phyloP scores from a whole-genome alignment of 1,140 invertebrate species.

The Magallana angulata region DNA sequence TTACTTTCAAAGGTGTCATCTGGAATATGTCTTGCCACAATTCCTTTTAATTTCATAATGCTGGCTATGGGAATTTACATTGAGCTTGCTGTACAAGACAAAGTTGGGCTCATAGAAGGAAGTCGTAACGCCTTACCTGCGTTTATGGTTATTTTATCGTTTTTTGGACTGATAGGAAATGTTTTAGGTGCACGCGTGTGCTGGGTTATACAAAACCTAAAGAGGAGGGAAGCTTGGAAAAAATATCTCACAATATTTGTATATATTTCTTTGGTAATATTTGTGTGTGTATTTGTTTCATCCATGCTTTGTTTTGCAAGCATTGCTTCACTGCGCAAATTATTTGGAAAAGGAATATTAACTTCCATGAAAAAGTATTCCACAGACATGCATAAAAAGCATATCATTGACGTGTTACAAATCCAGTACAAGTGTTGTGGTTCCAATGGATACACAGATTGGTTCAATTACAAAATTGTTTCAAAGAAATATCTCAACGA shows the following conservation, averaged over 20 bases:
- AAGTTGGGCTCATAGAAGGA: constrained; percentile 61
- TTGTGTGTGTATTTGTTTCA: constrained; percentile 55
- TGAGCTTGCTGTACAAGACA: constrained; percentile 51
- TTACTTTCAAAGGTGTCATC: constrained; percentile 50
- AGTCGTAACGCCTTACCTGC: constrained; percentile 56
- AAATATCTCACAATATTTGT: constrained; percentile 55
- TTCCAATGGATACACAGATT: constrained; percentile 67
- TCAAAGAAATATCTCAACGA: constrained; percentile 11
- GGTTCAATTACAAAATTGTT: constrained; percentile 62
- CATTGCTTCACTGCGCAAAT: constrained; percentile 56
- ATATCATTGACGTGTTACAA: constrained; percentile 69
- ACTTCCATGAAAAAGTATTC: constrained; percentile 64
- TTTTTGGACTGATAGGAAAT: constrained; percentile 54
- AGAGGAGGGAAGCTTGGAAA: constrained; percentile 54
- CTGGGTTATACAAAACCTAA: constrained; percentile 48
- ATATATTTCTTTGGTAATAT: constrained; percentile 51
- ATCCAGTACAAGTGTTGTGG: constrained; percentile 72
- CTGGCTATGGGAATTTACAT: constrained; percentile 56
- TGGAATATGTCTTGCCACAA: constrained; percentile 48
- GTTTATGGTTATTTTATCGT: constrained; percentile 58
- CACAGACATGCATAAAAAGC: constrained; percentile 60
- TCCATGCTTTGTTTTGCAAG: constrained; percentile 62
- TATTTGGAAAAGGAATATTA: constrained; percentile 62
- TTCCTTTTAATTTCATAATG: constrained; percentile 56
- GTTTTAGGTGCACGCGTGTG: constrained; percentile 57